Base-by-base conservation (phyloP, 2,888 invertebrate genomes). In the Dryocosmus kuriphilus region DNA sequence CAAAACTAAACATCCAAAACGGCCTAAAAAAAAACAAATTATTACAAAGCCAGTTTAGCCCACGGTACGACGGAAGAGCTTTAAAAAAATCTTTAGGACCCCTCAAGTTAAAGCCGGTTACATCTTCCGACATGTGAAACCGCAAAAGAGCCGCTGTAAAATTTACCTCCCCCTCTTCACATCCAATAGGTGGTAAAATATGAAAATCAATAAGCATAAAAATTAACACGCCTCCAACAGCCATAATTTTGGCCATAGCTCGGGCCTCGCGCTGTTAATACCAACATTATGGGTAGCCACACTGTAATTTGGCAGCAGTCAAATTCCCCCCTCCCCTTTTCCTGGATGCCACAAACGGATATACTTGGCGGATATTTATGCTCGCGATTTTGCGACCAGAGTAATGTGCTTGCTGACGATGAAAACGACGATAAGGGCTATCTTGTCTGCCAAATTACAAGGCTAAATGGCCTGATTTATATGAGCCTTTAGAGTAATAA, bases 121-220 rank as follows among this genome's bases (percentile, higher is more conserved):
- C n/a, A n/a, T n/a, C n/a, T n/a, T n/a, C n/a, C n/a, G 38, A 8
- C 46, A 27, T n/a, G 41, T 11, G 41, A 27, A 46, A 19, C 67
- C 67, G 51, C 67, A 71, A 71, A 71, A 71, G 67, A 46, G 46
- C 46, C 46, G 46, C 46, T 71, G 46, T 71, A 51, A 71, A 71
- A 71, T 27, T 19, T 41, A 46, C 27, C 30, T 55, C 16, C 6
- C n/a, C 74, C 61, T 65, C 67, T 73, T 67, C n/a, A n/a, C n/a
- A n/a, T 67, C 35, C 55, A 67, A 73, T 79, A 86, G 88, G 89
- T 89, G 90, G 88, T 90, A 89, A 91, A 90, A 88, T 87, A 88
- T 88, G 88, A 91, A 90, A 91, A 91, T 91, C 90, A 91, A 91
- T 91, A 90, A 90, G 88, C 89, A 88, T 89, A 88, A 90, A 90